phyloP scores from a whole-genome alignment of 2,888 invertebrate genomes.

The Heterodera filipjevi region DNA sequence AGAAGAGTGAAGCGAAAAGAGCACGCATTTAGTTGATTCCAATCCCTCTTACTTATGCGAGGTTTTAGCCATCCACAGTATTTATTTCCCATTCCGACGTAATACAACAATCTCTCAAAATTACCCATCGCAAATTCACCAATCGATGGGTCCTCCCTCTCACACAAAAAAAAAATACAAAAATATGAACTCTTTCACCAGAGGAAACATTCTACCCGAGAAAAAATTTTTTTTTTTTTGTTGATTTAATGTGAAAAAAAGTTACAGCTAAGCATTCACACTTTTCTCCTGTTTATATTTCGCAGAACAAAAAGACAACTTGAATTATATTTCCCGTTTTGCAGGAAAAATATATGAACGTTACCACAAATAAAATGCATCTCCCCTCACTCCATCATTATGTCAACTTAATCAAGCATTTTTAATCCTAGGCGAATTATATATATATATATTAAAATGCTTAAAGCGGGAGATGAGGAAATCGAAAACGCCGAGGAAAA shows the following conservation, averaged over 20 bases:
- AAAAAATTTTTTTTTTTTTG: no score
- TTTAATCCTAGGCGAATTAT: neutral
- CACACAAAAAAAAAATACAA: neutral
- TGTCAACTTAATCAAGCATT: constrained; percentile 7
- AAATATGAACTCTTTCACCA: neutral
- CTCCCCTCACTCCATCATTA: no score
- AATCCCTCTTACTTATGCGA: no score
- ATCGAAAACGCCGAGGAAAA: constrained; percentile 1
- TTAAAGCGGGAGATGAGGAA: constrained; percentile 13
- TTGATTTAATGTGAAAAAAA: no score
- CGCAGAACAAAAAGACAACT: neutral
- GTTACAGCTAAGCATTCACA: no score
- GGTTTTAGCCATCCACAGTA: neutral
- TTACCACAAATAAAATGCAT: neutral
- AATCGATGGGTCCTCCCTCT: neutral
- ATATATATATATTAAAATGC: neutral
- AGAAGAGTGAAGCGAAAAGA: neutral
- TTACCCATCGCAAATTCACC: neutral
- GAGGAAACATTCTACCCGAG: neutral
- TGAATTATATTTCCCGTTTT: neutral
- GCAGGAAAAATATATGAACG: neutral
- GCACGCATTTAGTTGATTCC: neutral
- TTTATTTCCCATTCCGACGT: neutral
- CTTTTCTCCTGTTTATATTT: neutral
- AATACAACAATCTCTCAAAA: neutral